Percentiles rank a stretch among this genome's conserved stretches.
Conservation (phyloP, 37 sponge, comb jelly and placozoan genomes). For the Axinella damicornis region DNA sequence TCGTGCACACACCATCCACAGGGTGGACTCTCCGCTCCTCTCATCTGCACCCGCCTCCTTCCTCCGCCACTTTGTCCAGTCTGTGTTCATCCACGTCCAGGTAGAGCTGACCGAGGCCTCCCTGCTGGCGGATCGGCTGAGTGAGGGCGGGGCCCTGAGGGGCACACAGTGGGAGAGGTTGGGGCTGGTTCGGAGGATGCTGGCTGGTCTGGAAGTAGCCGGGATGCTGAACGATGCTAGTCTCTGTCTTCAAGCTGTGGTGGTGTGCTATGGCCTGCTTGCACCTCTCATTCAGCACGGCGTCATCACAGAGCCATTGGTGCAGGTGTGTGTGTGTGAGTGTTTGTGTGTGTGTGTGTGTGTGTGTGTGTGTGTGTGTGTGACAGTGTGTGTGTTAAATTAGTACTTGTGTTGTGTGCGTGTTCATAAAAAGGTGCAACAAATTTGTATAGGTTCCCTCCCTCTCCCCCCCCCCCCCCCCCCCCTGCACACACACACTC, state of each 20-base stretch:
- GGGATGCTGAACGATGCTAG: conserved; percentile 65
- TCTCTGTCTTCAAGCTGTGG: conserved; percentile 77
- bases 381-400: too few species aligned
- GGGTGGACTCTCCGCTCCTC: background rate
- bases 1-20: background rate
- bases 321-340: conserved; percentile 42
- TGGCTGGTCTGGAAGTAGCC: conserved; percentile 78
- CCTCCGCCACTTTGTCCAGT: conserved; percentile 47
- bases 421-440: too few species aligned
- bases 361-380: too few species aligned
- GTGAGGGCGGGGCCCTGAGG: conserved; percentile 17
- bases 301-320: conserved; percentile 34
- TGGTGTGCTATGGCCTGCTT: conserved; percentile 80
- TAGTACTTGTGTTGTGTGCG: too few species aligned
- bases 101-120: conserved; percentile 19
- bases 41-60: background rate
- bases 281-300: conserved; percentile 81
- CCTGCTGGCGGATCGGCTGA: conserved; percentile 26
- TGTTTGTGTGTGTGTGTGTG: too few species aligned
- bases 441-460: too few species aligned
- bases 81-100: conserved; percentile 60
- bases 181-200: conserved; percentile 54
- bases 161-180: conserved; percentile 58
- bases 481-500: too few species aligned
- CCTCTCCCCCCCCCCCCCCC: too few species aligned